Conservation (phyloP, 1,140 invertebrate species). For the Lanistes nyassanus region DNA sequence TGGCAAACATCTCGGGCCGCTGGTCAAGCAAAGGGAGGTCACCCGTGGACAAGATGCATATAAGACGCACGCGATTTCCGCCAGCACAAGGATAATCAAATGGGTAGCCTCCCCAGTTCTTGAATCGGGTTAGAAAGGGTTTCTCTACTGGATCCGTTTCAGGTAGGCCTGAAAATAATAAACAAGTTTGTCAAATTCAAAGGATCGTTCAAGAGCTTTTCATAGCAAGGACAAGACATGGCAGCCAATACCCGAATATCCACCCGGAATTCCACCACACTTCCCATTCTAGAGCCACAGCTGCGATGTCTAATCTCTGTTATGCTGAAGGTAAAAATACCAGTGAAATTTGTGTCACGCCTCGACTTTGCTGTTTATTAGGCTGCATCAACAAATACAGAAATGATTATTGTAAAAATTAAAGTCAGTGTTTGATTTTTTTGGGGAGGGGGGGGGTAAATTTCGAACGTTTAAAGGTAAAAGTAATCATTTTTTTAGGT, state of each 20-base stretch:
- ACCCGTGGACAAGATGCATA: conserved; percentile 58
- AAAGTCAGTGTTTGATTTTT: too few species aligned
- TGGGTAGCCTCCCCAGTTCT: conserved; percentile 45
- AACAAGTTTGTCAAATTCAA: background rate
- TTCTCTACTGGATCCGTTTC: conserved; percentile 36
- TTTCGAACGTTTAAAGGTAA: too few species aligned
- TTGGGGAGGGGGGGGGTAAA: too few species aligned
- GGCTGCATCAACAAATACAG: too few species aligned
- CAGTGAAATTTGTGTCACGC: too few species aligned
- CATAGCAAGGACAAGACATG: background rate
- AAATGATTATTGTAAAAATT: too few species aligned
- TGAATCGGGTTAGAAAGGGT: conserved; percentile 49
- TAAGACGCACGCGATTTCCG: conserved; percentile 40
- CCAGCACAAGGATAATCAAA: conserved; percentile 34
- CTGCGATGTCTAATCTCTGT: background rate
- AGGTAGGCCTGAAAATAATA: conserved; percentile 39
- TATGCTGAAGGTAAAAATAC: too few species aligned
- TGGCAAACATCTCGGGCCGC: conserved; percentile 52
- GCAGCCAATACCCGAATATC: background rate
- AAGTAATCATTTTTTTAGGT: too few species aligned
- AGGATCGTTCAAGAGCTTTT: background rate
- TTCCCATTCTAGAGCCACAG: background rate
- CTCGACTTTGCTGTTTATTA: too few species aligned
- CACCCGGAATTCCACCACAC: background rate
- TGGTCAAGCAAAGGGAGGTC: conserved; percentile 46